Conservation (phyloP, 23 tunicate genomes). For the Halocynthia roretzi region DNA sequence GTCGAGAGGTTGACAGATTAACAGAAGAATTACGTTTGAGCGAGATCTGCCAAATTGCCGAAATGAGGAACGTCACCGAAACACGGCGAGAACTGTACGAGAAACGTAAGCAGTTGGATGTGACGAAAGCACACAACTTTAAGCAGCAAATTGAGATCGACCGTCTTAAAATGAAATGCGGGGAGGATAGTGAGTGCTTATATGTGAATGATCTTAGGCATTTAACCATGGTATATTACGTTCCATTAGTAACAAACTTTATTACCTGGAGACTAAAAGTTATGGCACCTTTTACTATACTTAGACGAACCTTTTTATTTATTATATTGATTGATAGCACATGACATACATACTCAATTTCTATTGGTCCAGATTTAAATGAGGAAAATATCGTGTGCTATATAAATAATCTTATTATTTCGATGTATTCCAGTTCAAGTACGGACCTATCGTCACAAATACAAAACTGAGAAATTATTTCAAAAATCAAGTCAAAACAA, state of each 20-base stretch:
- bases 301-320: too few relatives aligned
- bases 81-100: constrained; percentile 6
- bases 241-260: too few relatives aligned
- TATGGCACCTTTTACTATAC: too few relatives aligned
- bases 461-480: constrained; percentile 2
- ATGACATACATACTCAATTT: too few relatives aligned
- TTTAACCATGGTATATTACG: too few relatives aligned
- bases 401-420: background rate
- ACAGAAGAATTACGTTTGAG: constrained; percentile 16
- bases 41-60: background rate
- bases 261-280: background rate
- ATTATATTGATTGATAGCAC: too few relatives aligned
- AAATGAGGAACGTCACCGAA: constrained; percentile 4
- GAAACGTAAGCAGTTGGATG: constrained; percentile 14
- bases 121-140: background rate
- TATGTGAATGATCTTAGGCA: too few relatives aligned
- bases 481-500: background rate
- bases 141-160: constrained; percentile 18
- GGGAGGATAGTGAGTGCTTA: background rate
- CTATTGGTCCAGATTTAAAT: too few relatives aligned
- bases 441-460: background rate
- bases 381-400: background rate
- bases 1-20: constrained; percentile 5
- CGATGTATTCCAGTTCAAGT: background rate
- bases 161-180: constrained; percentile 8